phyloP scores from a whole-genome alignment of 2,113 vertebrate genomes.

The Sitta europaea region DNA sequence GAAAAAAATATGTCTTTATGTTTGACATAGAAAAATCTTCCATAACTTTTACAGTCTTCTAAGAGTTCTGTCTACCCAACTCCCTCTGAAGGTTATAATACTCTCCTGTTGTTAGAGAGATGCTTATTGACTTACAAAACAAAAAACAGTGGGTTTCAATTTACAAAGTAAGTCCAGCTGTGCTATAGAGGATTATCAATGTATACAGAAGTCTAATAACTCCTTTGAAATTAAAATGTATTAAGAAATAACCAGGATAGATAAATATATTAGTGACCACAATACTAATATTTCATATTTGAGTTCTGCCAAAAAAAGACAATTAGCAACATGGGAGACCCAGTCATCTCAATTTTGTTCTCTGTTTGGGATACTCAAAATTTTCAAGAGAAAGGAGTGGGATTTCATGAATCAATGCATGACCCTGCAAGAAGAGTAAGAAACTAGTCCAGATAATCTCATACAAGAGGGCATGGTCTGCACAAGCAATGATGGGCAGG shows the following conservation, averaged over 20 bases:
- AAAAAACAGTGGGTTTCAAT: neutral
- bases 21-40: neutral
- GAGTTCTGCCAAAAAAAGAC: neutral
- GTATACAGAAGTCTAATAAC: neutral
- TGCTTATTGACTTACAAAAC: neutral
- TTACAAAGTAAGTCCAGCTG: neutral
- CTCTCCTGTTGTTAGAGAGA: neutral
- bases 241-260: neutral
- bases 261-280: neutral
- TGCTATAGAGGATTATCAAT: neutral
- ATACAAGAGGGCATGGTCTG: neutral
- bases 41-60: neutral
- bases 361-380: neutral
- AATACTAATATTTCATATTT: neutral
- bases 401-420: neutral
- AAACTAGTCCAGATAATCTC: neutral
- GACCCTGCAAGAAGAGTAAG: neutral
- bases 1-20: neutral
- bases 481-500: neutral
- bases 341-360: neutral
- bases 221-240: neutral
- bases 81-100: neutral
- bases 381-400: neutral
- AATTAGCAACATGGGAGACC: neutral
- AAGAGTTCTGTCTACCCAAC: neutral